Base-by-base conservation (phyloP, 2,888 invertebrate genomes). In the Rambutsinella grinnellia region DNA sequence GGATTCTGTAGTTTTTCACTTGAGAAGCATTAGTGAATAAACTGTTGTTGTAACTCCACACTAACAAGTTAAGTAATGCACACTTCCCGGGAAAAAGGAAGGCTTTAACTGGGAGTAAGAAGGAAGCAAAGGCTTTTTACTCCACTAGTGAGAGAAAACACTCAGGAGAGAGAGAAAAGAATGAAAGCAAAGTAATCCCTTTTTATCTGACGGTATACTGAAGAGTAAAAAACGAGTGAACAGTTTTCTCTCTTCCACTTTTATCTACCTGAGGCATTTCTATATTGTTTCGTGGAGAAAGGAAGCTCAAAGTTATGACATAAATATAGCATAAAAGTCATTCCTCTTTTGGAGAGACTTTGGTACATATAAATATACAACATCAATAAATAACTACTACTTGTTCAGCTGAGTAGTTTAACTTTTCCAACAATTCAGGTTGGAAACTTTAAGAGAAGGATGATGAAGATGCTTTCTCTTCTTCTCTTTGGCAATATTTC, bases 261-360 rank as follows among this genome's bases (percentile, higher is more conserved):
- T 54, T 54, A 27, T 54, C 27, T n/a, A 54, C n/a, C 54, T 54
- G n/a, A 26, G 15, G 23, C 24, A 21, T 23, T 13, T 60, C n/a
- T 23, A 13, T 26, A n/a, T 53, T 66, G 44, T 28, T 58, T 26
- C 67, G 57, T n/a, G n/a, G n/a, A n/a, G n/a, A n/a, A 28, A 67
- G 58, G 36, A 67, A 49, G 57, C 67, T 67, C 67, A 58, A 67
- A 67, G 58, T 69, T 69, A 61, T 69, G 69, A 69, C 60, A 69
- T 69, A 69, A 69, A 69, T 69, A 69, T 69, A 69, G 61, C 60
- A 69, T 61, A 69, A 69, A 67, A 67, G 67, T 67, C 67, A 67
- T 67, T 57, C 67, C 57, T 67, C n/a, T n/a, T n/a, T 57, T 28
- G 44, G 28, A 66, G 47, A 46, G 66, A 36, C 27, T 57, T 57